These are phyloP conservation scores for Callionymus lyra DNA, from an alignment of 2,113 vertebrate species.

Conservation along the genomic window DNA sequence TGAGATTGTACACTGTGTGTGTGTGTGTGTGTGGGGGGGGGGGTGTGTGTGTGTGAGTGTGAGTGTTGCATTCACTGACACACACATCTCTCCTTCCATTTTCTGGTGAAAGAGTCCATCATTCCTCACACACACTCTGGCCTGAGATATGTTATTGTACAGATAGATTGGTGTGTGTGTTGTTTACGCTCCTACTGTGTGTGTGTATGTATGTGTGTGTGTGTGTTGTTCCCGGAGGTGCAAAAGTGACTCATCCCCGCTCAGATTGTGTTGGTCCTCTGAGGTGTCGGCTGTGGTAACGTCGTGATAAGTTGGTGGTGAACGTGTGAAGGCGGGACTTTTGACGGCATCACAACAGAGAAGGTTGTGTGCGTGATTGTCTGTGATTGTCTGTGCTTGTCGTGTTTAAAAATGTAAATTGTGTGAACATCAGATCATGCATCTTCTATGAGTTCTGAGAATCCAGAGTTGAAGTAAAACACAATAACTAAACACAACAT, in stretches of 20 bases:
- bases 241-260: slow-evolving; percentile 45
- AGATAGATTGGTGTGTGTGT: slow-evolving; percentile 1
- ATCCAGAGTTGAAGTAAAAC: too few species aligned
- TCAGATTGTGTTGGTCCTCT: slow-evolving; percentile 27
- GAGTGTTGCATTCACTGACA: neutral
- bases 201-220: slow-evolving; percentile 15
- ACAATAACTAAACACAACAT: too few species aligned
- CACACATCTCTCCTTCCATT: neutral
- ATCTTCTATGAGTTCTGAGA: too few species aligned
- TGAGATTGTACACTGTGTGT: slow-evolving; percentile 12
- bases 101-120: slow-evolving; percentile 26
- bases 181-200: slow-evolving; percentile 4
- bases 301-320: slow-evolving; percentile 13
- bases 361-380: too few species aligned
- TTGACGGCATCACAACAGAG: slow-evolving; percentile 27
- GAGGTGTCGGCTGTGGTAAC: slow-evolving; percentile 10
- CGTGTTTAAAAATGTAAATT: too few species aligned
- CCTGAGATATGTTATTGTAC: slow-evolving; percentile 10
- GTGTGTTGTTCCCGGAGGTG: slow-evolving; percentile 36
- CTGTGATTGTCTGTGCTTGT: too few species aligned
- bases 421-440: too few species aligned
- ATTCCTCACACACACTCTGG: slow-evolving; percentile 13
- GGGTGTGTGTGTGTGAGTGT: slow-evolving; percentile 1
- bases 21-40: too few species aligned
- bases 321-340: slow-evolving; percentile 2